phyloP scores from a whole-genome alignment of 1,140 invertebrate species.

The Zaprionus ornatus region DNA sequence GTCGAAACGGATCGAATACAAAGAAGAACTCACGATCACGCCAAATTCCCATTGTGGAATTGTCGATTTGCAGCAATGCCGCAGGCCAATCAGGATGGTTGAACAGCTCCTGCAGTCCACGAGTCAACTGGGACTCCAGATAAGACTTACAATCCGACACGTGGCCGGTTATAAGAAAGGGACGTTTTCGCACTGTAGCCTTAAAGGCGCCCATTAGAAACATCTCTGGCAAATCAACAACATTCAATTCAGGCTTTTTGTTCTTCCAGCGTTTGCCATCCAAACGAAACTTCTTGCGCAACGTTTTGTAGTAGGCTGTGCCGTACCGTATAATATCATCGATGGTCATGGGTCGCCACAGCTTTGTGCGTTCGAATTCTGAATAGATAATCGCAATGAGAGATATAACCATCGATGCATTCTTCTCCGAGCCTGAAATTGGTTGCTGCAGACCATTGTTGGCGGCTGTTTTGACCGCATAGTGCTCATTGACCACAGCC shows the following conservation, averaged over 20 bases:
- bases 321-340: conserved; percentile 76
- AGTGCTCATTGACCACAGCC: conserved; percentile 76
- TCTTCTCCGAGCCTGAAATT: conserved; percentile 66
- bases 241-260: conserved; percentile 74
- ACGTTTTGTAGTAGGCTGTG: conserved; percentile 69
- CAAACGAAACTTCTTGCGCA: conserved; percentile 69
- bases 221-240: conserved; percentile 75
- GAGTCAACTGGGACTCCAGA: conserved; percentile 77
- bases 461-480: conserved; percentile 67
- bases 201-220: conserved; percentile 78
- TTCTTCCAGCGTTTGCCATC: conserved; percentile 75
- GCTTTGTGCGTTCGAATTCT: conserved; percentile 65
- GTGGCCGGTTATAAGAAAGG: conserved; percentile 74
- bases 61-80: conserved; percentile 83
- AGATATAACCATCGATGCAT: conserved; percentile 71
- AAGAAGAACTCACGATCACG: conserved; percentile 84
- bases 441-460: conserved; percentile 72
- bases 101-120: conserved; percentile 76
- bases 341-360: conserved; percentile 64
- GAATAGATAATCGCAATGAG: conserved; percentile 72
- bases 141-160: conserved; percentile 71
- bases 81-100: conserved; percentile 79
- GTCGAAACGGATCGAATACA: conserved; percentile 84
- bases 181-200: conserved; percentile 68
- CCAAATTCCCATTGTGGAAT: conserved; percentile 83